Conservation (phyloP, 2,888 invertebrate genomes). For the Eudemis profundana region DNA sequence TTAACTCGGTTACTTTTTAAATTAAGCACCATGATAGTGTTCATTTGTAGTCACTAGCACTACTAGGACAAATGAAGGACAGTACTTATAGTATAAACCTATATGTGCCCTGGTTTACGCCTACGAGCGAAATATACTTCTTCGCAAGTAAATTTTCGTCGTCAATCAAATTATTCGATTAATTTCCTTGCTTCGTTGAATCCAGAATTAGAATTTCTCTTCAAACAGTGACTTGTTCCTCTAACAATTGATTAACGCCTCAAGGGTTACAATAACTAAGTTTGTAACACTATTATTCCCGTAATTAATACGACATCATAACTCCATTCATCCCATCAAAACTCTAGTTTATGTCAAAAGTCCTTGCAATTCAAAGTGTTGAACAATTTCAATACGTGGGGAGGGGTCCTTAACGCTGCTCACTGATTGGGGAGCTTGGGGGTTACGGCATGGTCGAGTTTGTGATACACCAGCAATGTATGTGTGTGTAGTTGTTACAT, state of each 20-base stretch:
- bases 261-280: background rate
- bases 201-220: background rate
- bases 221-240: background rate
- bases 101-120: no score
- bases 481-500: background rate
- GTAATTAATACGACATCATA: background rate
- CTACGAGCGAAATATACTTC: no score
- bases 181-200: background rate
- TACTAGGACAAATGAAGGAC: no score
- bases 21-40: no score
- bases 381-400: conserved; percentile 32
- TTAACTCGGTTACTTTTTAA: no score
- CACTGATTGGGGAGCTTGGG: conserved; percentile 24
- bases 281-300: background rate
- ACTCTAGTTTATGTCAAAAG: background rate
- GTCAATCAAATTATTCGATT: no score
- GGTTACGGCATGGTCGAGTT: conserved; percentile 5
- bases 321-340: background rate
- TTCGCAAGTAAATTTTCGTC: no score
- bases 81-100: no score
- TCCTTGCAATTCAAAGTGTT: conserved; percentile 16
- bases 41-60: no score
- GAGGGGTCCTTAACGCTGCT: conserved; percentile 13
- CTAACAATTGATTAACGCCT: background rate
- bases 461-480: conserved; percentile 11